Evolutionary conservation across 2,797 vertebrate genomes (phyloP).

Genomic region (Artibeus lituratus): DNA sequence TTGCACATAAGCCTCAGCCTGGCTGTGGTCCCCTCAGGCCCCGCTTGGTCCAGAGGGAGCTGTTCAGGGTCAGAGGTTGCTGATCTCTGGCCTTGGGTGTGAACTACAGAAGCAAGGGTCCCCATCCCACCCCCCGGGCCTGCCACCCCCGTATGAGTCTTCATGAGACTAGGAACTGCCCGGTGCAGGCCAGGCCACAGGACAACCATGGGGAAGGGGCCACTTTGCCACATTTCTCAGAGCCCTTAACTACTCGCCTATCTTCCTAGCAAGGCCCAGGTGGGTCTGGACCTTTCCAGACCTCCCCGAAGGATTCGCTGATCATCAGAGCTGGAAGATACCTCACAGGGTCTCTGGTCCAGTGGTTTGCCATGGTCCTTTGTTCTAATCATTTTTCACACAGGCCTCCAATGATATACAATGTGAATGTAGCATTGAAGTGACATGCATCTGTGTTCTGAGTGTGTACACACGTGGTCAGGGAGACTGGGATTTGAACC

Average conservation of each 20-base stretch:
- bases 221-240: neutral
- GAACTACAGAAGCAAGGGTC: neutral
- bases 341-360: neutral
- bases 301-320: neutral
- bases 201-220: neutral
- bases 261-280: neutral
- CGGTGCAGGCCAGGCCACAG: neutral
- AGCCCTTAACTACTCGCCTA: neutral
- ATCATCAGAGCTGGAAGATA: neutral
- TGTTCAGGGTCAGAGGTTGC: neutral
- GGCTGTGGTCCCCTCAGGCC: neutral
- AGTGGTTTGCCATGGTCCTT: neutral
- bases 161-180: neutral
- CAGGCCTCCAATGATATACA: neutral
- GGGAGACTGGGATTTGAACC: neutral
- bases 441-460: neutral
- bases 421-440: neutral
- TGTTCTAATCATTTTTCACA: neutral
- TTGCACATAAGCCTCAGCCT: neutral
- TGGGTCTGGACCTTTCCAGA: neutral
- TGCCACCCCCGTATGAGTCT: neutral
- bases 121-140: neutral
- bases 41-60: neutral
- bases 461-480: no score
- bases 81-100: neutral